Percentiles rank a stretch among this genome's conserved stretches.
phyloP scores from a whole-genome alignment of 2,113 vertebrate species.

The Chascanopsetta lugubris region DNA sequence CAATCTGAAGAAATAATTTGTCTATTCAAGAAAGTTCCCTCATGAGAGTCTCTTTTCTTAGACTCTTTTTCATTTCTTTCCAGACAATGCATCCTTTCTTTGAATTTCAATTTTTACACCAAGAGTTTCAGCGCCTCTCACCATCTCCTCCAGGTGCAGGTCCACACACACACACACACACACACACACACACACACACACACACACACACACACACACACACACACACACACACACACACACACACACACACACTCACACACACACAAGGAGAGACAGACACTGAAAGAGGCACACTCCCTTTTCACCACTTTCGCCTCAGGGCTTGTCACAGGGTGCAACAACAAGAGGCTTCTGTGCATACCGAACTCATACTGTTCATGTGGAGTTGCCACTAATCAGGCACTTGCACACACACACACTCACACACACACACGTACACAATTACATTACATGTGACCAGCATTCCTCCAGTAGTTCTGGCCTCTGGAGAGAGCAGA shows the following conservation, averaged over 20 bases:
- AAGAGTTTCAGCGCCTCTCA: constrained; percentile 25
- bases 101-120: constrained; percentile 17
- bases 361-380: constrained; percentile 56
- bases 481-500: constrained; percentile 38
- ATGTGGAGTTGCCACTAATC: constrained; percentile 58
- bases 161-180: constrained; percentile 19
- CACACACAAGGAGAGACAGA: too few relatives aligned
- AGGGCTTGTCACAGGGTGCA: constrained; percentile 41
- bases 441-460: constrained; percentile 56
- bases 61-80: constrained; percentile 8
- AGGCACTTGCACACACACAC: constrained; percentile 34
- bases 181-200: constrained; percentile 16
- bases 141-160: constrained; percentile 27
- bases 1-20: constrained; percentile 18
- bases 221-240: constrained; percentile 12
- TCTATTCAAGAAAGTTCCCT: constrained; percentile 15
- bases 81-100: constrained; percentile 8
- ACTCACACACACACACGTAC: constrained; percentile 25
- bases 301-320: constrained; percentile 50
- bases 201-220: too few relatives aligned
- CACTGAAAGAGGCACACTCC: constrained; percentile 17
- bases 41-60: not conserved
- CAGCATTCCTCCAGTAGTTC: constrained; percentile 58
- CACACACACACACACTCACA: constrained; percentile 16
- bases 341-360: constrained; percentile 60